Evolutionary conservation across 2,113 vertebrate genomes (phyloP).

Genomic region (Pterophyllum scalare): DNA sequence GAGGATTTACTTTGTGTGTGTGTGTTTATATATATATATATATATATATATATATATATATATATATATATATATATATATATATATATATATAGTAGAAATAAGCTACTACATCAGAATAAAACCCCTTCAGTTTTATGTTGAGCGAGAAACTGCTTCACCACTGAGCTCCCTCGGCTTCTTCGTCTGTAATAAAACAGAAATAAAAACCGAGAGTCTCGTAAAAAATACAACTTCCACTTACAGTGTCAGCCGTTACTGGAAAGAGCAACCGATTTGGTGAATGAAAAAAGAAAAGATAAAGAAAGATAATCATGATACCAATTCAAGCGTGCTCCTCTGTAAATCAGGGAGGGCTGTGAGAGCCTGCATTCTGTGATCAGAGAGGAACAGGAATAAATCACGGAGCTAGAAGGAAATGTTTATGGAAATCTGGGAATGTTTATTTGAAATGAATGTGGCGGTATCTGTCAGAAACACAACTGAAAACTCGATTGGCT

Average conservation of each 20-base stretch:
- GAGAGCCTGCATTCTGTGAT: slow-evolving; percentile 22
- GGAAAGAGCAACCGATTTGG: slow-evolving; percentile 25
- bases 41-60: not conserved
- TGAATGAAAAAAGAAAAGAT: slow-evolving; percentile 23
- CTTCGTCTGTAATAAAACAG: slow-evolving; percentile 54
- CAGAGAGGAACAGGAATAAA: slow-evolving; percentile 52
- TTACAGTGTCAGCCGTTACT: slow-evolving; percentile 41
- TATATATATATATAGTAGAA: not conserved
- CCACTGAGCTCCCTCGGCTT: slow-evolving; percentile 39
- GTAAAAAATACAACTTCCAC: slow-evolving; percentile 44
- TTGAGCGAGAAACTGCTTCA: slow-evolving; percentile 24
- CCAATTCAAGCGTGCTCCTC: slow-evolving; percentile 7
- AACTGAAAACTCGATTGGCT: not conserved
- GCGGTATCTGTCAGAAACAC: slow-evolving; percentile 43
- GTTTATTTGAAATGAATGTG: slow-evolving; percentile 41
- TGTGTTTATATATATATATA: too few species aligned
- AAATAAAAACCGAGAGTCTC: slow-evolving; percentile 44
- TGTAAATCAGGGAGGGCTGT: not conserved
- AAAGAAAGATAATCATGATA: slow-evolving; percentile 42
- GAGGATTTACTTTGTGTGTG: too few species aligned
- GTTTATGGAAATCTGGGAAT: slow-evolving; percentile 51
- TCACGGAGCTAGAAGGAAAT: slow-evolving; percentile 53
- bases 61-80: not conserved
- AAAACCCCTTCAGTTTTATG: slow-evolving; percentile 26
- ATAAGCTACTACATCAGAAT: too few species aligned